Percentiles rank a stretch among this genome's conserved stretches.
Evolutionary conservation across 2,113 vertebrate genomes (phyloP).

Genomic region (Nicator chloris): DNA sequence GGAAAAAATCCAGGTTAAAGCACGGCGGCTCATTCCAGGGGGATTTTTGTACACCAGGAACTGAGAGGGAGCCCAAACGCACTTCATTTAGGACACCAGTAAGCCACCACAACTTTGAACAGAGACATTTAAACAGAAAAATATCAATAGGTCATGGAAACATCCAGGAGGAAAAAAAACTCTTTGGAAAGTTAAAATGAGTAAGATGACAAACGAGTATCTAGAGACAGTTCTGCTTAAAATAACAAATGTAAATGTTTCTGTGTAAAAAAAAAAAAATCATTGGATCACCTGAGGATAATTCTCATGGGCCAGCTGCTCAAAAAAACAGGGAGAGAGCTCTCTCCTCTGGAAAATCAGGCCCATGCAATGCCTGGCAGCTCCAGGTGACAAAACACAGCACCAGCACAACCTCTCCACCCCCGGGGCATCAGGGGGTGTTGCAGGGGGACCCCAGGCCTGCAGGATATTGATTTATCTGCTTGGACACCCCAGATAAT

Average conservation of each 20-base stretch:
- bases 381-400: neutral
- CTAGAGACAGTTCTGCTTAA: neutral
- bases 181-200: neutral
- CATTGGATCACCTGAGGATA: constrained; percentile 1
- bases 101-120: neutral
- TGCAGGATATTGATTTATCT: neutral
- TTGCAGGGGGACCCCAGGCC: neutral
- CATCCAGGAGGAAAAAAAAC: neutral
- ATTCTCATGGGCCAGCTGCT: neutral
- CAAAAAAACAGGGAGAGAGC: neutral
- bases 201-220: neutral
- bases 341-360: neutral
- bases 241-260: constrained; percentile 5
- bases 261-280: neutral
- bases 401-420: accelerated
- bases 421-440: accelerated
- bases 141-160: constrained; percentile 4
- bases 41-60: neutral
- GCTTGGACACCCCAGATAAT: accelerated
- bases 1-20: neutral
- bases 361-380: neutral
- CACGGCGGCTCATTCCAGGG: neutral
- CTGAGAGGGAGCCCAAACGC: neutral
- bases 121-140: neutral
- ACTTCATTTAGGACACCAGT: neutral